Evolutionary conservation across 1,140 invertebrate genomes (phyloP), one percentile per base, ranked within the genome.

Genomic region (Pogonognathellus flavescens): DNA sequence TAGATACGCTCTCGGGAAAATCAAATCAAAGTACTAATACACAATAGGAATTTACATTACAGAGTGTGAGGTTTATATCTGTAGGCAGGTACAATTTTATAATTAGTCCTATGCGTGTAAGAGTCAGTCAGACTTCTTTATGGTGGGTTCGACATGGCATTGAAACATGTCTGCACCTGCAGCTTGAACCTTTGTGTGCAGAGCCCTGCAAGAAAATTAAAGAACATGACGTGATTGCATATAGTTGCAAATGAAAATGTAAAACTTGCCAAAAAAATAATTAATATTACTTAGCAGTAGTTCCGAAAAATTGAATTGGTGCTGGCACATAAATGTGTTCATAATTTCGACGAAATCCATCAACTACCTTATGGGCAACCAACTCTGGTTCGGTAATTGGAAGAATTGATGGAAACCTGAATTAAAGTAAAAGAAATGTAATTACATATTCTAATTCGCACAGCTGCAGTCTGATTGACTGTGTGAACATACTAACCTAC

Each of bases 341-440:
- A 52, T 83, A 66, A 83, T 86, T 86, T 55, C 85, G 52, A 18
- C 83, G 76, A 49, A 88, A 52, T 20, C 87, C 87, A 52, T 88
- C 87, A 9, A 88, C 60, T 49, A 84, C 20, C 82, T 85, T 88
- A 11, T 60, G 59, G 9, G 87, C 87, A 22, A 86, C 87, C 10
- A 55, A 49, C 2, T 62, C 57, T 4, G 87, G 85, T 20, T 88
- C 83, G 14, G 57, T 20, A 22, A 86, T 25, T 22, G 86, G 82
- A 9, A 86, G 22, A n/a, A 85, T 10, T 13, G 53, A 86, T 10
- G 82, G 85, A 84, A 86, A 86, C 55, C 85, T 86, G 31, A 10
- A 1, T 60, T 20, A 89, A 95, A 95, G 50, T 11, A 97, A 91
- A 20, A 96, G 95, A 6, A 60, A 50, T n/a, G n/a, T n/a, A n/a